Evolutionary conservation across 2,888 invertebrate species (phyloP).

Genomic region (Diaperis boleti): DNA sequence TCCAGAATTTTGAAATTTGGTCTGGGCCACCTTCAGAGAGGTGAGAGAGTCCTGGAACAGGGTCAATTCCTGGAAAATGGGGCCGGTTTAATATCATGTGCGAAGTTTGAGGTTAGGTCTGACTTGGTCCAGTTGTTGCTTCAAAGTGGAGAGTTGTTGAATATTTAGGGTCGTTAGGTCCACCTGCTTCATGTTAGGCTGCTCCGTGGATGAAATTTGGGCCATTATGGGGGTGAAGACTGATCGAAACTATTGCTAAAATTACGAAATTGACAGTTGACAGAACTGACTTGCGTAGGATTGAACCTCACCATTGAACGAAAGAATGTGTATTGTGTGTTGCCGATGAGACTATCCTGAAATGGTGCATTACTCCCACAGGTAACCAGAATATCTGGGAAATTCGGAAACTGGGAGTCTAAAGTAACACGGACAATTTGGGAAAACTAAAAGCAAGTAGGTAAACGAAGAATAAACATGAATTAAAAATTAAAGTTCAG

Average conservation of each 20-base stretch:
- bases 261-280: background rate
- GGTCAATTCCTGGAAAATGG: conserved; percentile 78
- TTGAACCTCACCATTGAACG: too few relatives aligned
- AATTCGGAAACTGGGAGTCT: too few relatives aligned
- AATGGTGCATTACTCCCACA: too few relatives aligned
- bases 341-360: too few relatives aligned
- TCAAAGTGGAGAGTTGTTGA: conserved; percentile 85
- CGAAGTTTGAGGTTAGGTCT: conserved; percentile 40
- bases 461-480: too few relatives aligned
- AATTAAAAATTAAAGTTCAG: too few relatives aligned
- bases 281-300: background rate
- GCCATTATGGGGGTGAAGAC: conserved; percentile 67
- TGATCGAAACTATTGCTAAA: background rate
- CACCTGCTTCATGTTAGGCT: conserved; percentile 79
- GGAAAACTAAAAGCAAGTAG: too few relatives aligned
- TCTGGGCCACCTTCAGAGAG: conserved; percentile 90
- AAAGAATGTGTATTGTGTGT: background rate
- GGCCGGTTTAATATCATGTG: conserved; percentile 40
- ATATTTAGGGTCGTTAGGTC: conserved; percentile 85
- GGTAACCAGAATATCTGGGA: too few relatives aligned
- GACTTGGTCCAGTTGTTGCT: conserved; percentile 90
- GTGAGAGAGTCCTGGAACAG: conserved; percentile 92
- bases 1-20: conserved; percentile 89
- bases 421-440: too few relatives aligned
- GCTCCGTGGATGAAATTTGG: conserved; percentile 72